Evolutionary conservation across 92 coral and sea anemone genomes (phyloP), one percentile per base, ranked within the genome.

Genomic region (Porites lobata): DNA sequence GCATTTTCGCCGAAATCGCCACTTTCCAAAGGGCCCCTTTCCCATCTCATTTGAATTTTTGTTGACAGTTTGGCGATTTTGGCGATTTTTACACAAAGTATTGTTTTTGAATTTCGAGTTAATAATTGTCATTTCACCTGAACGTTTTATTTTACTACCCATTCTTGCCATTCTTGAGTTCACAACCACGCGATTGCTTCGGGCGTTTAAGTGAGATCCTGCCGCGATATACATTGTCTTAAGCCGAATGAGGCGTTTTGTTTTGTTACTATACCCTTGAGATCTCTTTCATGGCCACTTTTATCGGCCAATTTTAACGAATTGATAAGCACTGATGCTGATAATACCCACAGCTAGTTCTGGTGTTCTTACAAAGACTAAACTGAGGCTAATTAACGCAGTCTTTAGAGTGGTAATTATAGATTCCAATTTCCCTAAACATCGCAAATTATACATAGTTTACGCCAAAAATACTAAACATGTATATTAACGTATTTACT

Each of bases 181-280:
- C 53, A 50, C 10, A 66, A 50, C 67, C 47, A 79, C 83, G 83
- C 59, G 14, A 79, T 77, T 6, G 32, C 76, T 53, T 22, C 24
- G 29, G 78, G 57, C 56, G 17, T 77, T 32, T 74, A 50, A n/a
- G 24, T 53, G 32, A 82, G 57, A 69, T 70, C 86, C 86, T 78
- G 86, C 78, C 20, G 86, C 11, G 77, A 82, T 24, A 70, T 71
- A 59, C 26, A 57, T n/a, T 81, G 78, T 69, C 71, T 58, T 70
- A 20, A 69, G 50, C 10, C 47, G 12, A 10, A 10, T 54, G 61
- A 56, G 13, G 15, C 13, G 61, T 14, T 14, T 9, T 56, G 61
- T 10, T 56, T 56, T 56, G 61, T 56, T 56, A 56, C 15, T 56
- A 56, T 10, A 75, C 20, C 26, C 59, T 10, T 9, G 4, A 50